Evolutionary conservation across 2,113 vertebrate genomes (phyloP).

Genomic region (Tychaedon coryphoeus): DNA sequence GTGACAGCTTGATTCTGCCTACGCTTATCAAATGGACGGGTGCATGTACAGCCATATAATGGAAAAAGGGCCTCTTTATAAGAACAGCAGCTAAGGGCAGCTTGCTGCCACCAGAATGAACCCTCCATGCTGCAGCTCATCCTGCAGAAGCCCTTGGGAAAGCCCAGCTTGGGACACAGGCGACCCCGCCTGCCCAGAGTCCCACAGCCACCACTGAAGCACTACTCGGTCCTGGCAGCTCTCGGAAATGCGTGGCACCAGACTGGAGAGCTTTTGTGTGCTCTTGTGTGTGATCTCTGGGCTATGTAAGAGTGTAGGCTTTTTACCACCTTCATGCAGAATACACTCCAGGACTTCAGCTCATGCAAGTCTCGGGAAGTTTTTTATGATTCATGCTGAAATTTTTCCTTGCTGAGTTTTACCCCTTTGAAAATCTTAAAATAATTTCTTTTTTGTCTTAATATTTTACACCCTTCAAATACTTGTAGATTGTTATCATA

Average conservation of each 20-base stretch:
- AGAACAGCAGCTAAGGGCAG: background rate
- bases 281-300: background rate
- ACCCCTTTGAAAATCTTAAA: constrained; percentile 53
- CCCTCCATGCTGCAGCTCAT: background rate
- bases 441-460: constrained; percentile 53
- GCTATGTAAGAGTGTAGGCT: background rate
- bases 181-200: background rate
- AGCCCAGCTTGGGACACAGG: background rate
- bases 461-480: constrained; percentile 68
- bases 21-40: background rate
- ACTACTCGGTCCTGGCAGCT: background rate
- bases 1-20: constrained; percentile 35
- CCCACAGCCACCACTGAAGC: background rate
- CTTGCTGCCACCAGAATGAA: background rate
- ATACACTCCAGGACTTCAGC: background rate
- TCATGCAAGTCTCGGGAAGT: background rate
- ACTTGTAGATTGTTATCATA: constrained; percentile 65
- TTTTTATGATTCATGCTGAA: constrained; percentile 23
- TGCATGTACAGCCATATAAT: background rate
- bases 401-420: constrained; percentile 38
- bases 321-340: background rate
- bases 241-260: background rate
- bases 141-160: background rate
- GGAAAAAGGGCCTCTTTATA: background rate
- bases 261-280: background rate